Evolutionary conservation across 2,888 invertebrate species (phyloP), one percentile per base, ranked within the genome.

Genomic region (Luperina testacea): DNA sequence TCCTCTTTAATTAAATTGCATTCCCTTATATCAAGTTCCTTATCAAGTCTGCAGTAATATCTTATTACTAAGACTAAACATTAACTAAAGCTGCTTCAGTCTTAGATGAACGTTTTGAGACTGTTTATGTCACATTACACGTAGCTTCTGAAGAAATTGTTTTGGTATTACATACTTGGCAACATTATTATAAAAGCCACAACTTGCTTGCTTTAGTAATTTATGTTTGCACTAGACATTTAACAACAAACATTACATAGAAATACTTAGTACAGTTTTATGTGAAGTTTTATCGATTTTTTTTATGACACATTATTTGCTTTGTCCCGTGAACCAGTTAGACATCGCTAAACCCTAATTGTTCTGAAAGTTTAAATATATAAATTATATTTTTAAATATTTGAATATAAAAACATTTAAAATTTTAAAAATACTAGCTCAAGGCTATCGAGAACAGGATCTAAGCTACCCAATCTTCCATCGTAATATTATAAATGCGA

Each of bases 1-100:
- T 84, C 68, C 80, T 74, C 72, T 84, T 87, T 87, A 84, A 84
- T 84, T 84, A 87, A 84, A 87, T 84, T 84, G 84, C 87, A 84
- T 84, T 74, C 80, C 68, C 84, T 84, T 84, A 87, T 74, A 87
- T 84, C 84, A 84, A 74, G 87, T 79, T 79, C 67, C 80, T 87
- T 84, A 84, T 84, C 80, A 87, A 87, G 84, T 87, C 84, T 76
- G 72, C 70, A 65, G 80, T 74, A 79, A 87, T 84, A 86, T 83
- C 83, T 83, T 83, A 86, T 83, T 86, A 77, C 83, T 83, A 83
- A 83, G 87, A 77, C 87, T 74, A 79, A 87, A 84, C 84, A 87
- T 87, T 76, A 84, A 84, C 84, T 87, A 74, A 87, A 84, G 76
- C 87, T 74, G 63, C 75, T 42, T 71, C 67, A 73, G 77, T 69